Evolutionary conservation across 2,797 vertebrate genomes (phyloP), one percentile per base, ranked within the genome.

Genomic region (Acrocephalus scirpaceus): DNA sequence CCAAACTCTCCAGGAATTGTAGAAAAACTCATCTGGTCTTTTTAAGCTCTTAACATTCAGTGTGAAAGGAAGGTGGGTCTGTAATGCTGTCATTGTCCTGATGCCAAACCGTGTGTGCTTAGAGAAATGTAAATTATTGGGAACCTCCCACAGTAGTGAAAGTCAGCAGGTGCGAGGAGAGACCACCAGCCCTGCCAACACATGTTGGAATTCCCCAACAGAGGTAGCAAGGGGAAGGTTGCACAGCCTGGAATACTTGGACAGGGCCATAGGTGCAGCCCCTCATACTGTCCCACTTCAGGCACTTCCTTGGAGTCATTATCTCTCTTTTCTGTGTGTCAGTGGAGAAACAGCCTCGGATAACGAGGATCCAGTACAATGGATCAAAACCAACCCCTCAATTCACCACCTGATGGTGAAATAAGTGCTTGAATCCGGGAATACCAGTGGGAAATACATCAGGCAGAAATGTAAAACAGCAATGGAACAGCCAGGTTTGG

Each of bases 181-280:
- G 0, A 23, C 12, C 26, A 9, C 22, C 14, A 10, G 11, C 20
- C 26, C 4, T 3, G 32, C 5, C 51, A 83, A 11, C 26, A 32
- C 4, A 4, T 0, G 0, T 7, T 65, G 48, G 10, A 5, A 2
- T 45, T 69, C 44, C 25, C 42, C 42, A n/a, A 10, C 3, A 4
- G 47, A 57, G 32, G 27, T 23, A 60, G 14, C 6, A 10, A 75
- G 23, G 15, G 38, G 30, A 44, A 29, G 5, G 30, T 1, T 61
- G 4, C 12, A 15, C 4, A 44, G 25, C 32, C 44, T 15, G 25
- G 38, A 53, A n/a, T 3, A 1, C 1, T 34, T 54, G 36, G 30
- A 16, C 5, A 21, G 13, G 32, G 32, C n/a, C 26, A 16, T 2
- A 19, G 7, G 3, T 5, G 6, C 23, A 56, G 25, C 6, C 13